These are phyloP conservation scores for Rallus limicola DNA, from an alignment of 2,113 vertebrate genomes.

Conservation along the genomic window DNA sequence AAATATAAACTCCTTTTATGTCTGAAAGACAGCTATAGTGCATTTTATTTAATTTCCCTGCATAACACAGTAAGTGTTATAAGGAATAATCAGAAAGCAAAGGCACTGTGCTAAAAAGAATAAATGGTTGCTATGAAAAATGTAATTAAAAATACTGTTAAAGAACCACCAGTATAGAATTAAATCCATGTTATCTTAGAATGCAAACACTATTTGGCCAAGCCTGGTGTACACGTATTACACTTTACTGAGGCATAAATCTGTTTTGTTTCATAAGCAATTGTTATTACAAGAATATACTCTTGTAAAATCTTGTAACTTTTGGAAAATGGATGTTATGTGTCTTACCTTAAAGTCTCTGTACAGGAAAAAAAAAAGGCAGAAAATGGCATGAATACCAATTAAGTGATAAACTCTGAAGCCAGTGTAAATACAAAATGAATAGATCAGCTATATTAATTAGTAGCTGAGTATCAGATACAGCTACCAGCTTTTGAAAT, in stretches of 20 bases:
- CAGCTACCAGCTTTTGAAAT: neutral
- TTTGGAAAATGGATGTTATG: neutral
- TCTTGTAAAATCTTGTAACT: neutral
- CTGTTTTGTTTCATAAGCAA: neutral
- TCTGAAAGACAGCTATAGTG: neutral
- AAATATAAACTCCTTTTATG: conserved; percentile 58
- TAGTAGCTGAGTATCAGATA: neutral
- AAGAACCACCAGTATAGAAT: neutral
- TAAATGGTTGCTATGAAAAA: neutral
- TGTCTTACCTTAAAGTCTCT: neutral
- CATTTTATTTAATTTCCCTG: conserved; percentile 58
- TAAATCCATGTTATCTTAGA: neutral
- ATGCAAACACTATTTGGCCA: neutral
- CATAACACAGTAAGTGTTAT: neutral
- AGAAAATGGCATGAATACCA: neutral
- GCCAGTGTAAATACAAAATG: neutral
- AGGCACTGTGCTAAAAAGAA: neutral
- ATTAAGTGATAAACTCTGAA: neutral
- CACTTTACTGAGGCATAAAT: neutral
- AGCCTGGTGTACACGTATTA: neutral
- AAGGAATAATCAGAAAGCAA: conserved; percentile 12
- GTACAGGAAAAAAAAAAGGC: neutral
- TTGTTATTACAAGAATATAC: neutral
- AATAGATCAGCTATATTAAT: neutral
- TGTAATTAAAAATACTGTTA: neutral